phyloP scores from a whole-genome alignment of 23 tunicate species.

The Ciona savignyi region DNA sequence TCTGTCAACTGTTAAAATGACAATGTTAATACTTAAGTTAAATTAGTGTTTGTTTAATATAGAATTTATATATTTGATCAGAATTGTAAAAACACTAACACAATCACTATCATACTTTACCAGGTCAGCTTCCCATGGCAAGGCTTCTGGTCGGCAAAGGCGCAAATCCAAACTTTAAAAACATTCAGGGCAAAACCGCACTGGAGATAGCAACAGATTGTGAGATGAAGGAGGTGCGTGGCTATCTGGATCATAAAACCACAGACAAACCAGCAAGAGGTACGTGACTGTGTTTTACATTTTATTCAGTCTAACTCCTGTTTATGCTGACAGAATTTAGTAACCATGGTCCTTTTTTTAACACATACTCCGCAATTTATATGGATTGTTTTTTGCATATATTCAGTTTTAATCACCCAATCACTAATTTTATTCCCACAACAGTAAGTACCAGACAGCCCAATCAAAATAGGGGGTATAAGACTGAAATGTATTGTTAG shows the following conservation, averaged over 20 bases:
- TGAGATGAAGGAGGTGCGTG: constrained; percentile 71
- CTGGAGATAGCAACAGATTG: constrained; percentile 88
- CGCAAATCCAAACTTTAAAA: constrained; percentile 64
- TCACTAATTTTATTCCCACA: too few relatives aligned
- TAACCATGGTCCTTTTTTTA: neutral
- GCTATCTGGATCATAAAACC: constrained; percentile 83
- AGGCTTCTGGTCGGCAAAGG: constrained; percentile 75
- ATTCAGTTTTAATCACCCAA: constrained; percentile 26
- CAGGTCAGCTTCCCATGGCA: constrained; percentile 89
- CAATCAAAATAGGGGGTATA: too few relatives aligned
- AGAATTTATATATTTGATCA: too few relatives aligned
- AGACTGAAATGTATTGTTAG: too few relatives aligned
- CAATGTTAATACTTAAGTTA: constrained; percentile 8
- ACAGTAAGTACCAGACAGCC: too few relatives aligned
- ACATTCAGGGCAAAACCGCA: constrained; percentile 69
- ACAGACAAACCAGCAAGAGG: constrained; percentile 80
- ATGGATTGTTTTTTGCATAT: neutral
- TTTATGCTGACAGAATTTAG: neutral
- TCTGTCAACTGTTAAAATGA: neutral
- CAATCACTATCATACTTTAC: too few relatives aligned
- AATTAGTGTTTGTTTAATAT: too few relatives aligned
- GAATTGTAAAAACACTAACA: too few relatives aligned
- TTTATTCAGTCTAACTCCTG: too few relatives aligned
- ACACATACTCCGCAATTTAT: neutral
- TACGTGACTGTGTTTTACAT: neutral